Evolutionary conservation across 2,797 vertebrate species (phyloP).

Genomic region (Danionella dracula): DNA sequence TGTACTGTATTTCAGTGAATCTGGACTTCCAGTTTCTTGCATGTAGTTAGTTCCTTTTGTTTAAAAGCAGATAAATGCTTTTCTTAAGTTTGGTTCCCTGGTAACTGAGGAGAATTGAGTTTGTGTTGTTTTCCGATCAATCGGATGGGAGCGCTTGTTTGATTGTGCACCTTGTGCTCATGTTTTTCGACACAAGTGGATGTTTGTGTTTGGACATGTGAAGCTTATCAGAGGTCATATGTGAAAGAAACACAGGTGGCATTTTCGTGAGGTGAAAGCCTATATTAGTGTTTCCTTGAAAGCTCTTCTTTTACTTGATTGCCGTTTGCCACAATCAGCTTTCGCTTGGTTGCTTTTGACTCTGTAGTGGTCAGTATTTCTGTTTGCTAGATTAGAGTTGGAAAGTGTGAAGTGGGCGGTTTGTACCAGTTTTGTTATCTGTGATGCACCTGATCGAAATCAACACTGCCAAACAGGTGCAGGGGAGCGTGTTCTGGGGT

Average conservation of each 20-base stretch:
- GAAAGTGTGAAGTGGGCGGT: background rate
- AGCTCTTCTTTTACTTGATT: slow-evolving; percentile 14
- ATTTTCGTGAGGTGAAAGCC: background rate
- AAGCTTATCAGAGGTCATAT: background rate
- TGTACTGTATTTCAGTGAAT: background rate
- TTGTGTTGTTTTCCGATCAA: background rate
- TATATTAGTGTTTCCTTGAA: background rate
- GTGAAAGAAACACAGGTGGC: background rate
- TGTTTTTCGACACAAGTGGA: background rate
- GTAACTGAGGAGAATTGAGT: background rate
- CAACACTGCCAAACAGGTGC: slow-evolving; percentile 15
- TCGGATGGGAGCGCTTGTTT: slow-evolving; percentile 6
- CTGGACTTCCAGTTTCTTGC: background rate
- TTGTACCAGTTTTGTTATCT: slow-evolving; percentile 4
- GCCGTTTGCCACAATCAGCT: background rate
- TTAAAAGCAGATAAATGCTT: no score
- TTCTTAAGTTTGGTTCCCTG: background rate
- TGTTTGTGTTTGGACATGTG: background rate
- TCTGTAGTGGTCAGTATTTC: no score
- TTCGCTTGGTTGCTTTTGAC: background rate
- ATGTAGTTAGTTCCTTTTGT: no score
- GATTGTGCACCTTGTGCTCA: background rate
- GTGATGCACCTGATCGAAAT: slow-evolving; percentile 8
- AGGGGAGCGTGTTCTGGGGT: background rate
- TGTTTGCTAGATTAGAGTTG: background rate